These are phyloP conservation scores for Escarpia spicata DNA, from an alignment of 2,888 invertebrate species.

Conservation along the genomic window DNA sequence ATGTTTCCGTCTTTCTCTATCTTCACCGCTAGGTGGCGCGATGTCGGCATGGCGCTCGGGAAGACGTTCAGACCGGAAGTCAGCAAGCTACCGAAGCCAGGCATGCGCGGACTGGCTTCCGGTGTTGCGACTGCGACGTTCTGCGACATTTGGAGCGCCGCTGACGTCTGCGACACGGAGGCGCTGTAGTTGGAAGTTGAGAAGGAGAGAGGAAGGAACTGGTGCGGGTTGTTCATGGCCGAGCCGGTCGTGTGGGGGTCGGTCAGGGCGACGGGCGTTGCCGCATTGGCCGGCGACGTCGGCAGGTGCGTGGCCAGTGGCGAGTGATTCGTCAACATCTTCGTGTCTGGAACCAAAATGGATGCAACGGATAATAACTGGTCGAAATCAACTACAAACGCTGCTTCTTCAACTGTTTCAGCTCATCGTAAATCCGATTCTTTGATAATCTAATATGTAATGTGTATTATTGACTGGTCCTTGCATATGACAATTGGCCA, in stretches of 20 bases:
- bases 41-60: neutral
- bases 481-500: no score
- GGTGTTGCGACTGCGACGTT: neutral
- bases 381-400: no score
- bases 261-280: neutral
- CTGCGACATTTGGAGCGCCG: neutral
- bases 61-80: constrained; percentile 16
- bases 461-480: no score
- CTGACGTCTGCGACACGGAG: neutral
- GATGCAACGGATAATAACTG: neutral
- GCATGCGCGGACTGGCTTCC: constrained; percentile 12
- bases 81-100: constrained; percentile 13
- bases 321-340: neutral
- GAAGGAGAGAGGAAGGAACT: neutral
- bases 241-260: neutral
- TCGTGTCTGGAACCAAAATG: neutral
- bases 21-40: neutral
- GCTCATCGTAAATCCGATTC: no score
- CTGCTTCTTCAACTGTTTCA: no score
- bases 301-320: neutral
- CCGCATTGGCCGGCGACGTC: neutral
- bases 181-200: neutral
- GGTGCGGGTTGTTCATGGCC: neutral
- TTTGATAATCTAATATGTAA: no score
- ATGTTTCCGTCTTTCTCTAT: neutral